Evolutionary conservation across 2,797 vertebrate genomes (phyloP).

Genomic region (Yasuhikotakia modesta): DNA sequence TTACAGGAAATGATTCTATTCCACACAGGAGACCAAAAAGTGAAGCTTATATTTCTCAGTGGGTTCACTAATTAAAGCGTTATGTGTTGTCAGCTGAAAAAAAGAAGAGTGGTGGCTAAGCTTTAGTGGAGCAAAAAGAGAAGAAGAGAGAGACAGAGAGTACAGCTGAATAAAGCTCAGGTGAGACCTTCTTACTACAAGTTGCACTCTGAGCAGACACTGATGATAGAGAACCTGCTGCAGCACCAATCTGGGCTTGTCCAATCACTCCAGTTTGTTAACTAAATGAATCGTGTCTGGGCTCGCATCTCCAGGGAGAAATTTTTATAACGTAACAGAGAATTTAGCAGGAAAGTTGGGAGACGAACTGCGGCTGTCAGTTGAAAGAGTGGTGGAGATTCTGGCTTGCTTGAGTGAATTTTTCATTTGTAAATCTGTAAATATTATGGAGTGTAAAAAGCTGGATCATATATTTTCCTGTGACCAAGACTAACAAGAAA

Average conservation of each 20-base stretch:
- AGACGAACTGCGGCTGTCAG: slow-evolving; percentile 49
- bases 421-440: slow-evolving; percentile 50
- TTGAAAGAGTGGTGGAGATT: slow-evolving; percentile 45
- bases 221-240: slow-evolving; percentile 69
- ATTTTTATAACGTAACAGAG: slow-evolving; percentile 60
- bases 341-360: slow-evolving; percentile 39
- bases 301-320: slow-evolving; percentile 54
- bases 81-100: slow-evolving; percentile 61
- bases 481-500: slow-evolving; percentile 22
- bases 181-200: slow-evolving; percentile 59
- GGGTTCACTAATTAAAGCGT: slow-evolving; percentile 57
- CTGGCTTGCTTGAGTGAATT: slow-evolving; percentile 36
- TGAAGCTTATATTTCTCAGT: slow-evolving; percentile 52
- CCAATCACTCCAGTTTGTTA: slow-evolving; percentile 74
- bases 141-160: background rate
- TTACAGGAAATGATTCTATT: slow-evolving; percentile 48
- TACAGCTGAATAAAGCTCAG: slow-evolving; percentile 50
- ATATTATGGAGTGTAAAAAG: slow-evolving; percentile 43
- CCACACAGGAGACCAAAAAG: slow-evolving; percentile 45
- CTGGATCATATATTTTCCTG: slow-evolving; percentile 30
- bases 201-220: slow-evolving; percentile 49
- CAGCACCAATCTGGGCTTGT: slow-evolving; percentile 67
- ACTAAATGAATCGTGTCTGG: slow-evolving; percentile 69
- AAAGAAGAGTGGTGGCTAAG: slow-evolving; percentile 41
- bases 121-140: slow-evolving; percentile 24